phyloP scores from a whole-genome alignment of 2,888 invertebrate genomes.

The Dusona sp. region DNA sequence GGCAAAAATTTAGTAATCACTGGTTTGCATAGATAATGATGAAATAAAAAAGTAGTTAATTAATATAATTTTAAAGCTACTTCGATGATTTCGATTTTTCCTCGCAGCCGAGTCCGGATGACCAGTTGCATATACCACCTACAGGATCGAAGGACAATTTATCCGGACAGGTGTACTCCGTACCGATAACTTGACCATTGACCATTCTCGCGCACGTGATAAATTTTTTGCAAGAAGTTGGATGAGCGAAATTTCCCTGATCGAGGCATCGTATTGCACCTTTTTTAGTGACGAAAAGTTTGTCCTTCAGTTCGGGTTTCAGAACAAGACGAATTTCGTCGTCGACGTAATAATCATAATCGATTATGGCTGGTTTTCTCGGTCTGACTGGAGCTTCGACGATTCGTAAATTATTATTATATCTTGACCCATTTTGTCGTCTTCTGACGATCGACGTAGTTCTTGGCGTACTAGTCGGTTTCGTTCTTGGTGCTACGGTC shows the following conservation, averaged over 20 bases:
- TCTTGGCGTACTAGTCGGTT: conserved; percentile 74
- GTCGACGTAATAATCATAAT: conserved; percentile 90
- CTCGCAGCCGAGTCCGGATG: conserved; percentile 92
- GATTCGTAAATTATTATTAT: conserved; percentile 60
- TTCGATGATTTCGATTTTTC: conserved; percentile 82
- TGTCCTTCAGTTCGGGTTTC: conserved; percentile 86
- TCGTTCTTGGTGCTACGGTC: conserved; percentile 78
- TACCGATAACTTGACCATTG: conserved; percentile 91
- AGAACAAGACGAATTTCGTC: conserved; percentile 87
- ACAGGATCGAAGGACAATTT: conserved; percentile 95
- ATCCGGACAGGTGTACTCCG: conserved; percentile 95
- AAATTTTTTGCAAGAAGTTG: conserved; percentile 95
- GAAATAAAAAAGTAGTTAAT: background rate
- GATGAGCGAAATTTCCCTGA: conserved; percentile 96
- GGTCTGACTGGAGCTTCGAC: conserved; percentile 71
- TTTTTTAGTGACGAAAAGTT: conserved; percentile 86
- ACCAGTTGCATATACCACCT: conserved; percentile 96
- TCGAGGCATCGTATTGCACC: conserved; percentile 93
- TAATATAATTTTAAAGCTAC: conserved; percentile 1
- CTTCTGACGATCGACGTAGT: conserved; percentile 71
- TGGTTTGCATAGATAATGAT: background rate
- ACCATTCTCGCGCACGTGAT: conserved; percentile 95
- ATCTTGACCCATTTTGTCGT: conserved; percentile 72
- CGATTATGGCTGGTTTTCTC: conserved; percentile 83
- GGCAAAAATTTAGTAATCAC: background rate